Base-by-base conservation (phyloP, 92 coral and sea anemone genomes). In the Micromussa lordhowensis region DNA sequence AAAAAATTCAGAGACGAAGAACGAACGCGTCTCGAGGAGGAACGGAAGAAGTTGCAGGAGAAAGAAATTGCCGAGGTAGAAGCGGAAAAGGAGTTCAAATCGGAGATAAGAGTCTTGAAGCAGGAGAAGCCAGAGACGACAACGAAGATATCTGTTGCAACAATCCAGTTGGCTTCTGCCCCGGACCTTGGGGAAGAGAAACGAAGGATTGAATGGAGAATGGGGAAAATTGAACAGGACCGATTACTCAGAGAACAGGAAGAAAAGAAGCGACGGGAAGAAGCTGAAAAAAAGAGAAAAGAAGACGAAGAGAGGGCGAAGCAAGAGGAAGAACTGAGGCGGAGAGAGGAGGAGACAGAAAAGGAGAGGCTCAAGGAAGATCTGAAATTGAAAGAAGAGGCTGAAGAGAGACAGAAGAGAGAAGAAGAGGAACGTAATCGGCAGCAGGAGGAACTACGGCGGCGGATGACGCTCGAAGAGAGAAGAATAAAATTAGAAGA, bases 1-100 rank as follows among this genome's bases (percentile, higher is more conserved):
- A 91, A 85, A 51, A 81, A 59, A 83, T 66, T 81, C 63, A 34
- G 89, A 86, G 93, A 91, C 87, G 91, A 93, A 38, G 93, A 90
- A 73, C 49, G 87, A 28, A 84, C 88, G 21, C 85, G 87, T n/a
- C 59, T 82, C 26, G 88, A 81, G 51, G 91, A 88, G 40, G 88
- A 78, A 69, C 54, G 86, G 18, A 84, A 79, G 74, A 88, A 85
- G 49, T 22, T 78, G 21, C 66, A 31, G 61, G 93, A 90, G 79
- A 86, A 91, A 49, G 96, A 93, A 88, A 76, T 77, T 4, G 95
- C 86, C 24, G 68, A 85, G 13, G 84, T 69, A 11, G 95, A 87
- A 32, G 92, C 79, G 6, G 96, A 87, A 35, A 81, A 68, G 24
- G 87, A 81, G n/a, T 44, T 36, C 6, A 81, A 75, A 51, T 81